These are phyloP conservation scores for Pelobates fuscus DNA, from an alignment of 2,113 vertebrate species.

Conservation along the genomic window DNA sequence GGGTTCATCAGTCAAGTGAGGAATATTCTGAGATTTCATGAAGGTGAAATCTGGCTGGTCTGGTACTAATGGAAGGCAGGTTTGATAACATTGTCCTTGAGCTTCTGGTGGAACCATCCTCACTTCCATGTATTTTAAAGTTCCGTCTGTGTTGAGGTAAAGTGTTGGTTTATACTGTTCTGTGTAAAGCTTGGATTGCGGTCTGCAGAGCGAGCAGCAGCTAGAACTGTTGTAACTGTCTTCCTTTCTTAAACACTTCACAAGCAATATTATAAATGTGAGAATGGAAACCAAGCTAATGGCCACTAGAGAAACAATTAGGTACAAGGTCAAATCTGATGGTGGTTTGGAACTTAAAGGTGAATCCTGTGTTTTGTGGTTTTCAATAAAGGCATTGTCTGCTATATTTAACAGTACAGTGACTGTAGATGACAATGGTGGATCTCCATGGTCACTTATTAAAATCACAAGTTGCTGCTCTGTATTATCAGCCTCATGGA, in stretches of 20 bases:
- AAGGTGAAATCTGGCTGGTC: slow-evolving; percentile 81
- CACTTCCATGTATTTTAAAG: slow-evolving; percentile 89
- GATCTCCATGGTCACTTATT: slow-evolving; percentile 78
- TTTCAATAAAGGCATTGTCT: slow-evolving; percentile 69
- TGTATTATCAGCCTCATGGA: slow-evolving; percentile 71
- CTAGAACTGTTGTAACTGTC: slow-evolving; percentile 55
- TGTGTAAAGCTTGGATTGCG: slow-evolving; percentile 68
- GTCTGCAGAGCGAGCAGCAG: slow-evolving; percentile 68
- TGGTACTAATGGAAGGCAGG: slow-evolving; percentile 78
- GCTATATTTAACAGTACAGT: slow-evolving; percentile 80
- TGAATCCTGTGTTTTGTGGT: slow-evolving; percentile 65
- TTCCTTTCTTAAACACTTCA: slow-evolving; percentile 59
- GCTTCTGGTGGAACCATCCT: slow-evolving; percentile 79
- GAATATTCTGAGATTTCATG: slow-evolving; percentile 69
- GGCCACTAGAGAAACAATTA: slow-evolving; percentile 65
- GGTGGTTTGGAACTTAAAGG: slow-evolving; percentile 63
- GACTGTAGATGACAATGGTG: slow-evolving; percentile 76
- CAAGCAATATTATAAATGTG: slow-evolving; percentile 60
- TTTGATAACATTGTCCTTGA: slow-evolving; percentile 79
- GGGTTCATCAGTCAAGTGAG: slow-evolving; percentile 60
- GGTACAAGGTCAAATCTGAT: slow-evolving; percentile 59
- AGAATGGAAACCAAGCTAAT: slow-evolving; percentile 63
- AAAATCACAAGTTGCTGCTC: slow-evolving; percentile 77
- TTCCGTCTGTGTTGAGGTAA: slow-evolving; percentile 83
- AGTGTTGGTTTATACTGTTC: slow-evolving; percentile 82